Percentiles rank a stretch among this genome's conserved stretches.
Conservation (phyloP, 2,888 invertebrate genomes). For the Strigamia crassipes region DNA sequence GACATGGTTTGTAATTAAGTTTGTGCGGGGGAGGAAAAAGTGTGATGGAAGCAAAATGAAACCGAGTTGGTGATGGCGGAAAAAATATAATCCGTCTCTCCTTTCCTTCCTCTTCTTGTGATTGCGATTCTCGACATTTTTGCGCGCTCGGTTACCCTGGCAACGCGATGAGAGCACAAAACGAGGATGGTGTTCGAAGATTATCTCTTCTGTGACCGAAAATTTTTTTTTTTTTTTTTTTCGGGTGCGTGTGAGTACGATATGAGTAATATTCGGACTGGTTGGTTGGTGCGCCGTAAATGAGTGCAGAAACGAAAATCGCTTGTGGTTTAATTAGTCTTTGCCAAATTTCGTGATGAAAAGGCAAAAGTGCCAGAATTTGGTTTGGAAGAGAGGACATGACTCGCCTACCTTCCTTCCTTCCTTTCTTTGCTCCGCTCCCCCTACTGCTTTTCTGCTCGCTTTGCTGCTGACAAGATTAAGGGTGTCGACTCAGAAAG, state of each 20-base stretch:
- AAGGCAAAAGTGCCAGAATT: constrained; percentile 6
- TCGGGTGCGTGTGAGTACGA: not conserved
- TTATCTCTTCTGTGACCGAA: no score
- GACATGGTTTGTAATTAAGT: constrained; percentile 13
- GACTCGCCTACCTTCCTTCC: not conserved
- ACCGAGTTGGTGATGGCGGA: not conserved
- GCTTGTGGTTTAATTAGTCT: constrained; percentile 28
- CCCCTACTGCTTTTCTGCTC: not conserved
- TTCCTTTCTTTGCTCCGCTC: not conserved
- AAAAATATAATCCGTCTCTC: constrained; percentile 6
- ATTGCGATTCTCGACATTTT: constrained; percentile 17
- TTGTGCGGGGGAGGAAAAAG: not conserved
- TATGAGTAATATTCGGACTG: not conserved
- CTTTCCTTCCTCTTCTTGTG: not conserved
- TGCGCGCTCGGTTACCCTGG: not conserved
- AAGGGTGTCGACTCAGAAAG: constrained; percentile 40
- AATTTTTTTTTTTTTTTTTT: no score
- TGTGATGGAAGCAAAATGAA: no score
- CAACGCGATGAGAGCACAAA: not conserved
- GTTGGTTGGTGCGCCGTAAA: not conserved
- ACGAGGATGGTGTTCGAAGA: not conserved
- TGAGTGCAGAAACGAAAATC: not conserved
- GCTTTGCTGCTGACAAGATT: constrained; percentile 40
- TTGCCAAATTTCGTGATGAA: not conserved
- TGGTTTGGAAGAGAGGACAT: not conserved